Evolutionary conservation across 2,797 vertebrate genomes (phyloP).

Genomic region (Sebastes elongatus): DNA sequence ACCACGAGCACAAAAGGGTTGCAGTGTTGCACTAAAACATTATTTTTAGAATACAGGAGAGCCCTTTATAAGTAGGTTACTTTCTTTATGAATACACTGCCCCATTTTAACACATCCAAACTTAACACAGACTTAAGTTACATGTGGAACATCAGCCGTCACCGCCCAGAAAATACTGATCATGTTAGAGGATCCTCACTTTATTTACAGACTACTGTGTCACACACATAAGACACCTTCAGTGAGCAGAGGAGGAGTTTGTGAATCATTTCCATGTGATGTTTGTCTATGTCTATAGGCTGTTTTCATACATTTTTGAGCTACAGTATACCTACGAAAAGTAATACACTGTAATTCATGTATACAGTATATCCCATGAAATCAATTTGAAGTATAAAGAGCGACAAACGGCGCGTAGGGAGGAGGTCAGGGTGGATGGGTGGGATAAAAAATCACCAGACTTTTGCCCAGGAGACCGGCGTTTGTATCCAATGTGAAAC

Average conservation of each 20-base stretch:
- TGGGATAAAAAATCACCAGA: too few relatives aligned
- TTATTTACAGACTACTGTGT: not conserved
- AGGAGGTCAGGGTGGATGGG: too few relatives aligned
- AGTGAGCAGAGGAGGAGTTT: not conserved
- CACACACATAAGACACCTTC: not conserved
- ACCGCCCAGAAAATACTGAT: not conserved
- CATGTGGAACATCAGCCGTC: not conserved
- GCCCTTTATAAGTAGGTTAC: conserved; percentile 63
- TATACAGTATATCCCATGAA: too few relatives aligned
- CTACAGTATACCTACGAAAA: too few relatives aligned
- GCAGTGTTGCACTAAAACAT: conserved; percentile 62
- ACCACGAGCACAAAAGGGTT: conserved; percentile 41
- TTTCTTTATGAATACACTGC: conserved; percentile 17
- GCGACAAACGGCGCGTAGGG: accelerated
- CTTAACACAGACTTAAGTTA: not conserved
- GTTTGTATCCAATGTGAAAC: too few relatives aligned
- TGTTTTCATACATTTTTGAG: too few relatives aligned
- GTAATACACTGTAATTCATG: too few relatives aligned
- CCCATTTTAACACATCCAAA: conserved; percentile 26
- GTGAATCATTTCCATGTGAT: not conserved
- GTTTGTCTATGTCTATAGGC: not conserved
- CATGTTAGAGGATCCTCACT: not conserved
- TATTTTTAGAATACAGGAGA: conserved; percentile 61
- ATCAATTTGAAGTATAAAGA: too few relatives aligned
- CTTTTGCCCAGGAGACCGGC: too few relatives aligned